A percentile compares a stretch with the other conserved stretches of the same genome.
phyloP scores from a whole-genome alignment of 2,797 vertebrate species.

The Halcyon chelicuti region DNA sequence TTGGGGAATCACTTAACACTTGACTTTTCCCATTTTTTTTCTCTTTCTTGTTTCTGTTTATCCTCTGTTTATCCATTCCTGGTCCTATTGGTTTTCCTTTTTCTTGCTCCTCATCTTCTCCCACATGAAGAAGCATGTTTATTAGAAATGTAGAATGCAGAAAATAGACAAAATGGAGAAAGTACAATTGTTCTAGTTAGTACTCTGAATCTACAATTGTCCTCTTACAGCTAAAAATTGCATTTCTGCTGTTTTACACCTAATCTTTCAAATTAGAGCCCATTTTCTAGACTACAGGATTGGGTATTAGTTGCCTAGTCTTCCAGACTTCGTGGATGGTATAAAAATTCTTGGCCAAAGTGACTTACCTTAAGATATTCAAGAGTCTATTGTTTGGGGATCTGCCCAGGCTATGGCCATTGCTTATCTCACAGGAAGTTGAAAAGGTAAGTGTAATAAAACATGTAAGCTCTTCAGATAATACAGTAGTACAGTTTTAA shows the following conservation, averaged over 20 bases:
- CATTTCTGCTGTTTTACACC: not conserved
- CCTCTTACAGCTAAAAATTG: not conserved
- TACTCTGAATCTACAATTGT: not conserved
- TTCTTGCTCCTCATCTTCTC: not conserved
- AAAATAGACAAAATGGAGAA: not conserved
- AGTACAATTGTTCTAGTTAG: not conserved
- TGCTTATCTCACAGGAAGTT: not conserved
- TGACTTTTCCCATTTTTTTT: not conserved
- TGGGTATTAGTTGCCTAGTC: not conserved
- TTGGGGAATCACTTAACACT: not conserved
- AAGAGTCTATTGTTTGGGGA: not conserved
- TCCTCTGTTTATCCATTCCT: not conserved
- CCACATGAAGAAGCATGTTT: not conserved
- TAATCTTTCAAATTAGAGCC: not conserved
- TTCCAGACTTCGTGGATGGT: not conserved
- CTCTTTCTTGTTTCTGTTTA: not conserved
- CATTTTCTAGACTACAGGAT: not conserved
- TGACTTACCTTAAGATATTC: not conserved
- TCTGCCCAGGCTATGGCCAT: not conserved
- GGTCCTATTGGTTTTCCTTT: not conserved
- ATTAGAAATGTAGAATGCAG: not conserved
- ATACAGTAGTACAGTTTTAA: not conserved
- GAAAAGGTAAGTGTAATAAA: not conserved
- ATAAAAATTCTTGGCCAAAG: not conserved
- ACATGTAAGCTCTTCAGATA: not conserved